A percentile compares a stretch with the other conserved stretches of the same genome.
These are phyloP conservation scores for Meteorus colon DNA, from an alignment of 2,888 invertebrate genomes.

Conservation along the genomic window DNA sequence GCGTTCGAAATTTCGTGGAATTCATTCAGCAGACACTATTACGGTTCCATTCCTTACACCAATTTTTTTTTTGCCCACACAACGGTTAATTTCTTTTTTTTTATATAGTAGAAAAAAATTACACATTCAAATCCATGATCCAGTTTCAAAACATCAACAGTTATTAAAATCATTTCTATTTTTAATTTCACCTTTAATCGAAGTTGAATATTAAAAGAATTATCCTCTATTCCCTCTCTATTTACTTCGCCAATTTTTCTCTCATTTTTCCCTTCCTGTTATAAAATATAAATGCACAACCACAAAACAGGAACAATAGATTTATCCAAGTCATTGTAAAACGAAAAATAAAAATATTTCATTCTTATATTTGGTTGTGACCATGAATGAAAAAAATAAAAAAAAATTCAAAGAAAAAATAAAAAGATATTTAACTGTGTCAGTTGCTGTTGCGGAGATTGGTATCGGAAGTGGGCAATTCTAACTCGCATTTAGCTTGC, in stretches of 20 bases:
- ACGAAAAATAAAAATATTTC: slow-evolving; percentile 57
- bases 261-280: not conserved
- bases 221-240: no score
- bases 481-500: slow-evolving; percentile 61
- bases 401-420: slow-evolving; percentile 21
- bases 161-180: no score
- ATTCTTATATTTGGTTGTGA: slow-evolving; percentile 64
- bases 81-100: slow-evolving; percentile 5
- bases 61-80: slow-evolving; percentile 1
- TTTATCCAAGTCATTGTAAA: not conserved
- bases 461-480: slow-evolving; percentile 53
- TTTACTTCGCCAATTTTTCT: not conserved
- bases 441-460: slow-evolving; percentile 12
- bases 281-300: slow-evolving; percentile 14
- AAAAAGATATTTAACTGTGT: slow-evolving; percentile 12
- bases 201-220: no score
- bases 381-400: slow-evolving; percentile 36
- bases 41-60: not conserved
- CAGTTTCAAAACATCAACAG: no score
- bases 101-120: no score
- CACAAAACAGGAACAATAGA: slow-evolving; percentile 21
- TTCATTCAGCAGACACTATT: not conserved
- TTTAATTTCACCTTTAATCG: no score
- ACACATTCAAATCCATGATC: no score
- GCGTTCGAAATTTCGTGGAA: slow-evolving; percentile 42